Evolutionary conservation across 2,113 vertebrate genomes (phyloP).

Genomic region (Alces alces): DNA sequence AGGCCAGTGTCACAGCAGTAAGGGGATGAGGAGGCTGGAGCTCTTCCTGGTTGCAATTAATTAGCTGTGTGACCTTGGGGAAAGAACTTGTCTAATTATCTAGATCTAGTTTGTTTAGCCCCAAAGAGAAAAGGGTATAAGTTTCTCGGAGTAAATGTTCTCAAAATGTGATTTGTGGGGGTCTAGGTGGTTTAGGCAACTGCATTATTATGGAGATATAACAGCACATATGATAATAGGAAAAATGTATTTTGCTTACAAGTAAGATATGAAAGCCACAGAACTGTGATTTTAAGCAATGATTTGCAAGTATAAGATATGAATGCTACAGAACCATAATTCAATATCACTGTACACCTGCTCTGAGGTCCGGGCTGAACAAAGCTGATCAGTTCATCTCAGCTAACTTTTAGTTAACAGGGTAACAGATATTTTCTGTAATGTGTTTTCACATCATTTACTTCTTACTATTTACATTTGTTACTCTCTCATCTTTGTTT

Average conservation of each 20-base stretch:
- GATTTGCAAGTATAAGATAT: neutral
- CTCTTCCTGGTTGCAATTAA: neutral
- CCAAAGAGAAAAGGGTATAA: neutral
- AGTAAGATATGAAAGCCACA: neutral
- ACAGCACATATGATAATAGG: neutral
- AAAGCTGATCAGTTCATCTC: neutral
- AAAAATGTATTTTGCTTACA: neutral
- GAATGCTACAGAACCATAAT: neutral
- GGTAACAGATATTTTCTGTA: neutral
- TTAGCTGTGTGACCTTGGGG: neutral
- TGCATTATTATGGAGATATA: neutral
- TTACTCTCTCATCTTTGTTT: slow-evolving; percentile 23
- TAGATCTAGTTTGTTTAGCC: neutral
- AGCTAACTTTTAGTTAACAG: neutral
- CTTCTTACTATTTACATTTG: neutral
- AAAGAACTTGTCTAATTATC: neutral
- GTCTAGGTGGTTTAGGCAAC: neutral
- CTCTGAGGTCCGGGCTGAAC: neutral
- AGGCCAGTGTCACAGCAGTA: neutral
- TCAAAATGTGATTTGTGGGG: neutral
- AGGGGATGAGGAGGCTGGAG: neutral
- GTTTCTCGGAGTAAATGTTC: neutral
- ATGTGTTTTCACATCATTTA: neutral
- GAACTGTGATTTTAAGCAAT: neutral
- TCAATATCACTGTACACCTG: neutral